Base-by-base conservation (phyloP, 1,140 invertebrate species). In the Drosophila nigromelanica region DNA sequence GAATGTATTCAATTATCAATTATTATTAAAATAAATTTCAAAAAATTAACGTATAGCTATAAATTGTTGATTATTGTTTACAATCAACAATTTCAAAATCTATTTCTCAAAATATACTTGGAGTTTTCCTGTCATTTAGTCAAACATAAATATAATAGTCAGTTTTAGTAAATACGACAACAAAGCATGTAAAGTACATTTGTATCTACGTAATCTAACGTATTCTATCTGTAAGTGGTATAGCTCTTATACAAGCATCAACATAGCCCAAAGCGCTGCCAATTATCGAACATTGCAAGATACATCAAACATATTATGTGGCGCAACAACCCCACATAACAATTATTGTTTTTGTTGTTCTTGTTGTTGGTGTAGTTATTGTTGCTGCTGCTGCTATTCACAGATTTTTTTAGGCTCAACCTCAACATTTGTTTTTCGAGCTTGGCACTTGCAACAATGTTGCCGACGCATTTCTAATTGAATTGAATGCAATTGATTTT, bases 401-500 rank as follows among this genome's bases (percentile, higher is more conserved):
- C 33, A 10, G 33, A 35, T 35, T 64, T 76, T 76, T 80, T 72
- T 76, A 67, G 74, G 69, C 73, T 76, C 59, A 58, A 62, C 51
- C 60, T 50, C 50, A 45, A 73, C 66, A 54, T 74, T 75, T 80
- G 59, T 47, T 60, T 72, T 79, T 61, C 51, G 52, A 15, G 55
- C 42, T 60, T 48, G 56, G 30, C 60, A 15, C 58, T 50, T 68
- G 59, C 69, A 18, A 71, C 79, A 74, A 64, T 78, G 62, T 68
- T 72, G 66, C 51, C 35, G 27, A 50, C 59, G 60, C 40, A 58
- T 60, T 51, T 64, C 69, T 89, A 82, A 87, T 87, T 87, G 83
- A 71, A 71, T 64, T 63, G 56, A 60, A 72, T 78, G 77, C 76
- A 76, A 79, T 82, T 82, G 83, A 89, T 89, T 82, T 89, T 73